A percentile compares a stretch with the other conserved stretches of the same genome.
phyloP scores from a whole-genome alignment of 2,888 invertebrate genomes.

The Nineta flava region DNA sequence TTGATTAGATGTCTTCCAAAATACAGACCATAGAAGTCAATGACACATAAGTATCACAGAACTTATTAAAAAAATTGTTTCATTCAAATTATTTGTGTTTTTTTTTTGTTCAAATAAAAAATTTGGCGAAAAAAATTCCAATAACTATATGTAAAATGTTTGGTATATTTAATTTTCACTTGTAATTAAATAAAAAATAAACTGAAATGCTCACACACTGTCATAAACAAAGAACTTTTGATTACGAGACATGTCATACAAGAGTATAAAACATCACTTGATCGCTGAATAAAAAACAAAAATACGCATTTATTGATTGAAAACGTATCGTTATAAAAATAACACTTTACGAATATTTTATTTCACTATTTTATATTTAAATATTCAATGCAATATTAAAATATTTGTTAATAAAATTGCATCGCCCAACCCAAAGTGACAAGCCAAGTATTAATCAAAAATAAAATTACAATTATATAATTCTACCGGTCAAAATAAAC shows the following conservation, averaged over 20 bases:
- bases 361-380: too few species aligned
- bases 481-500: conserved; percentile 2
- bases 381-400: too few species aligned
- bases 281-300: not conserved
- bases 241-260: conserved; percentile 1
- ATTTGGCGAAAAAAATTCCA: not conserved
- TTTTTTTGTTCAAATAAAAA: not conserved
- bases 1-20: too few species aligned
- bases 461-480: conserved; percentile 4
- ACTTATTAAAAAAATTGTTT: not conserved
- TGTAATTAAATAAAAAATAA: not conserved
- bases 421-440: conserved; percentile 1
- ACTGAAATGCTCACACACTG: not conserved
- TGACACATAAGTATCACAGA: conserved; percentile 1
- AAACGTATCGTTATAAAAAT: too few species aligned
- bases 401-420: too few species aligned
- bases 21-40: not conserved
- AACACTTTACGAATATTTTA: too few species aligned
- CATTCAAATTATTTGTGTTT: not conserved
- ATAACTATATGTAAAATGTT: not conserved
- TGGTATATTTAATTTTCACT: not conserved
- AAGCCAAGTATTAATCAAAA: not conserved
- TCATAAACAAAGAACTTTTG: conserved; percentile 4
- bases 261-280: not conserved
- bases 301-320: too few species aligned